phyloP scores from a whole-genome alignment of 2,113 vertebrate species.

The Nesogale talazaci region DNA sequence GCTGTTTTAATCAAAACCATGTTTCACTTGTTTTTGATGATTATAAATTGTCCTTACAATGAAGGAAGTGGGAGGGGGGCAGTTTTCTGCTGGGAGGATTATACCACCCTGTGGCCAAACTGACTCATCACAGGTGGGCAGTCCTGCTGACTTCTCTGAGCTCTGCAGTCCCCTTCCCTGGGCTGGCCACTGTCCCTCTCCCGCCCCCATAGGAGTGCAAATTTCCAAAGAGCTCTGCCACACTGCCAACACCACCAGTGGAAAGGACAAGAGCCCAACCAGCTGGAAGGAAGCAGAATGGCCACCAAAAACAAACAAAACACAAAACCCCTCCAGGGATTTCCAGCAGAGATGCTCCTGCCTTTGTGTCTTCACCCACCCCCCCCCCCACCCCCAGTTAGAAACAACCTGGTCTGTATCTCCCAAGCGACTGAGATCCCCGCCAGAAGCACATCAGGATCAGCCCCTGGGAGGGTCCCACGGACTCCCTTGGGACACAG shows the following conservation, averaged over 20 bases:
- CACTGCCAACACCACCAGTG: constrained; percentile 51
- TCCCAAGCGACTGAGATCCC: constrained; percentile 73
- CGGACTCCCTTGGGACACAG: not conserved
- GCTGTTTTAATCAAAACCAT: constrained; percentile 91
- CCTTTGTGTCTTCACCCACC: constrained; percentile 74
- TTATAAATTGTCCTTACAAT: constrained; percentile 83
- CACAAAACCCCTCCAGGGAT: not conserved
- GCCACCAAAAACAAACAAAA: too few relatives aligned
- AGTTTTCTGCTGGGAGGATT: constrained; percentile 82
- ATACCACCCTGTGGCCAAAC: constrained; percentile 85
- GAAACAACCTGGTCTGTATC: constrained; percentile 73
- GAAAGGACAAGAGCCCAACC: constrained; percentile 19
- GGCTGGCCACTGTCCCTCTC: not conserved
- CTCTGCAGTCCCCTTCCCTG: constrained; percentile 25
- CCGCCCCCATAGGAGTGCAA: constrained; percentile 24
- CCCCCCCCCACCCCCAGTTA: constrained; percentile 68
- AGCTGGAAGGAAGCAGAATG: constrained; percentile 56
- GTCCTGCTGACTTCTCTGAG: not conserved
- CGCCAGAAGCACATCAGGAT: constrained; percentile 64
- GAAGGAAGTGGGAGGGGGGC: not conserved
- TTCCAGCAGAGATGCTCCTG: constrained; percentile 73
- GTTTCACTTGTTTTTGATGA: constrained; percentile 88
- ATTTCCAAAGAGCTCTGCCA: constrained; percentile 70
- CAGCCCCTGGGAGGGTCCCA: constrained; percentile 69
- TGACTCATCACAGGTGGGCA: constrained; percentile 69